Conservation (phyloP, 2,797 vertebrate species). For the Poecilia velifera region DNA sequence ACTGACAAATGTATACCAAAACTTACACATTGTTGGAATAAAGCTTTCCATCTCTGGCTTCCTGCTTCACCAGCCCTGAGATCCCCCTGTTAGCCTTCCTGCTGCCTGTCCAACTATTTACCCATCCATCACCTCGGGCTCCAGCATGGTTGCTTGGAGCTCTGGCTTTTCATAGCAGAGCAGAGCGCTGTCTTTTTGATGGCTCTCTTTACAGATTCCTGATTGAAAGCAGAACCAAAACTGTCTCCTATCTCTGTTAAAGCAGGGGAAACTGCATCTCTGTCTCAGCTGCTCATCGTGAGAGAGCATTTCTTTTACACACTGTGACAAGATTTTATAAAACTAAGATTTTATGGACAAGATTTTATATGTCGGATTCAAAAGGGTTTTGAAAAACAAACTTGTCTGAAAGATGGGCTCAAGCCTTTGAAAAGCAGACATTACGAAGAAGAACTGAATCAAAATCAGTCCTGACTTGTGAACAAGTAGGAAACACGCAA, state of each 20-base stretch:
- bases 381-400: no score
- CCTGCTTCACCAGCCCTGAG: neutral
- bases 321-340: neutral
- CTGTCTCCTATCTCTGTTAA: neutral
- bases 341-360: neutral
- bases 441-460: neutral
- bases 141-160: neutral
- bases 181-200: neutral
- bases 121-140: neutral
- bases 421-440: neutral
- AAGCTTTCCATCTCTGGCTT: neutral
- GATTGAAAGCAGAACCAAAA: neutral
- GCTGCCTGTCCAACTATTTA: neutral
- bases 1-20: neutral
- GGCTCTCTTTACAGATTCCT: neutral
- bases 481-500: neutral
- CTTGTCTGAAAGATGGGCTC: neutral
- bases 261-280: neutral
- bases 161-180: neutral
- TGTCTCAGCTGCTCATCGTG: neutral
- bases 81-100: neutral
- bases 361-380: no score
- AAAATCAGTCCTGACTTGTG: neutral
- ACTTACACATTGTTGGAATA: neutral
- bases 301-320: neutral